Conservation (phyloP, 2,113 vertebrate species). For the Mola mola region DNA sequence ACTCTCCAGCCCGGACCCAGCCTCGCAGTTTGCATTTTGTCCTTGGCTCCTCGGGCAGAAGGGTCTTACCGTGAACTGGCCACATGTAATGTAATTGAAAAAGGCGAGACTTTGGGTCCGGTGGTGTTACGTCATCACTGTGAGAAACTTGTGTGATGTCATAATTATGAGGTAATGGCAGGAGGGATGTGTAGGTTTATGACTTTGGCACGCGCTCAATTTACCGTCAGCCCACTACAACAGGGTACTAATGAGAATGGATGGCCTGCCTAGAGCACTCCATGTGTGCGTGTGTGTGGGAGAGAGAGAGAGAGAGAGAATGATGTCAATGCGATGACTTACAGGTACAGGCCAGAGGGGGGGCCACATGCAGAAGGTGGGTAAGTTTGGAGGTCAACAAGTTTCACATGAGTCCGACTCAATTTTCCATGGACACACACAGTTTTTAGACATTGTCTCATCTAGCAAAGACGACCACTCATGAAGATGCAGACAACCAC, state of each 20-base stretch:
- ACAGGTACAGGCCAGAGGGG: conserved; percentile 28
- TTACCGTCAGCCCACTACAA: conserved; percentile 69
- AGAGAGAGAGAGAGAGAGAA: conserved; percentile 24
- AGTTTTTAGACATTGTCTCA: conserved; percentile 31
- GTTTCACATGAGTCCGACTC: conserved; percentile 37
- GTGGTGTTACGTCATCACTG: conserved; percentile 73
- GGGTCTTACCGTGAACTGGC: conserved; percentile 50
- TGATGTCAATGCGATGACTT: conserved; percentile 54
- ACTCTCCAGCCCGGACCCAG: conserved; percentile 45
- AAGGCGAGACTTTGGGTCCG: conserved; percentile 65
- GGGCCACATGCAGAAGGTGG: conserved; percentile 19
- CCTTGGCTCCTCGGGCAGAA: conserved; percentile 66
- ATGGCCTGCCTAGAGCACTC: conserved; percentile 65
- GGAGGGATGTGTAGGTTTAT: conserved; percentile 73
- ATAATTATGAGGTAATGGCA: conserved; percentile 80
- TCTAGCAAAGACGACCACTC: neutral
- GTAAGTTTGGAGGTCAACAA: conserved; percentile 16
- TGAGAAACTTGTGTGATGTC: conserved; percentile 78
- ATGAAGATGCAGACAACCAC: conserved; percentile 34
- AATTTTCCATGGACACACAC: conserved; percentile 44
- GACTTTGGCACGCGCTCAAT: conserved; percentile 75
- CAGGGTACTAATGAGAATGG: conserved; percentile 76
- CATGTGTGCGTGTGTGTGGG: conserved; percentile 44
- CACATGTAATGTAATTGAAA: conserved; percentile 64
- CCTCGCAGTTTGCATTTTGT: conserved; percentile 51